Percentiles rank a stretch among this genome's conserved stretches.
phyloP scores from a whole-genome alignment of 2,113 vertebrate genomes.

The Dendrocopos noguchii region DNA sequence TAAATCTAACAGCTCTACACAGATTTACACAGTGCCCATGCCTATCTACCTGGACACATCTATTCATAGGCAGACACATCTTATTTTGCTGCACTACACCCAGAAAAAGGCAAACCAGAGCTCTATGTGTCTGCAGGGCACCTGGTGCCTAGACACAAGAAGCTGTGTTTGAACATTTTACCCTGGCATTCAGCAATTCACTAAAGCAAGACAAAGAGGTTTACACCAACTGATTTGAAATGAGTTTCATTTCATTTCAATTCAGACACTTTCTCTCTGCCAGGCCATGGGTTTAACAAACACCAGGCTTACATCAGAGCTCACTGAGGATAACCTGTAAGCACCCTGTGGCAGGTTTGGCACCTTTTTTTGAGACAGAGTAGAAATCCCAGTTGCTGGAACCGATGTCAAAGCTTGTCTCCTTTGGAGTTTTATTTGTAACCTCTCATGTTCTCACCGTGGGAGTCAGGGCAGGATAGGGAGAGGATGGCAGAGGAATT shows the following conservation, averaged over 20 bases:
- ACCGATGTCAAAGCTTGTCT: conserved; percentile 7
- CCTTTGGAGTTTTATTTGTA: conserved; percentile 1
- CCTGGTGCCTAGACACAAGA: background rate
- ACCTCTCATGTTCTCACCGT: background rate
- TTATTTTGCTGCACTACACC: background rate
- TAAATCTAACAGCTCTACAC: background rate
- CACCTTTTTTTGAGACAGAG: conserved; percentile 26
- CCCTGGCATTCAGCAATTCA: conserved; percentile 11
- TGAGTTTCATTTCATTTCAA: background rate
- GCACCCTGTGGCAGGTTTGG: conserved; percentile 44
- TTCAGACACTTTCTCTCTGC: conserved; percentile 26
- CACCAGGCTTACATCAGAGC: conserved; percentile 45
- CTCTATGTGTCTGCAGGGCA: background rate
- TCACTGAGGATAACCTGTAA: conserved; percentile 41
- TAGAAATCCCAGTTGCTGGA: conserved; percentile 40
- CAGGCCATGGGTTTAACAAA: conserved; percentile 15
- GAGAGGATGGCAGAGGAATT: background rate
- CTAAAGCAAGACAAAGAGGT: background rate
- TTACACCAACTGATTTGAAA: conserved; percentile 11
- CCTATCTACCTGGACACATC: background rate
- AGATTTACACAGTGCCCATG: background rate
- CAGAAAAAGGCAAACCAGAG: background rate
- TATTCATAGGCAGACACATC: background rate
- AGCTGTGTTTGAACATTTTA: background rate
- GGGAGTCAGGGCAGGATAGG: background rate